Conservation (phyloP, 2,113 vertebrate genomes). For the Paramormyrops kingsleyae region DNA sequence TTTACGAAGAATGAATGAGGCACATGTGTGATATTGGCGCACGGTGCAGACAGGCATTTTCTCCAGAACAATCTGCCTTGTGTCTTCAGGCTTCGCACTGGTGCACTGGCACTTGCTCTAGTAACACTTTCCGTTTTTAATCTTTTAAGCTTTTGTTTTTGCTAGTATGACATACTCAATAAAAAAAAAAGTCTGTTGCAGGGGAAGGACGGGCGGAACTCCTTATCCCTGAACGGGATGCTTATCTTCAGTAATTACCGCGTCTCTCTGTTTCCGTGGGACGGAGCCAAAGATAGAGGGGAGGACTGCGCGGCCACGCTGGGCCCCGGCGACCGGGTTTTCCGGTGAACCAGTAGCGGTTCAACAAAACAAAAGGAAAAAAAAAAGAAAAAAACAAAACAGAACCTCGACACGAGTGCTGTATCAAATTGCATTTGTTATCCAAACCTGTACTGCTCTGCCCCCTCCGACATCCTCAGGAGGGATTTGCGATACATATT, state of each 20-base stretch:
- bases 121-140: not conserved
- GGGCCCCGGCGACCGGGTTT: not conserved
- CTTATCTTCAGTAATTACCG: not conserved
- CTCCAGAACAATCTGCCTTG: not conserved
- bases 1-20: not conserved
- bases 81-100: not conserved
- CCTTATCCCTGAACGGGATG: not conserved
- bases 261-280: not conserved
- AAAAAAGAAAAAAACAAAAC: constrained; percentile 8
- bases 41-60: not conserved
- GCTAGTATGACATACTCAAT: not conserved
- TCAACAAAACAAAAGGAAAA: constrained; percentile 59
- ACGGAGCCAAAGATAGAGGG: not conserved
- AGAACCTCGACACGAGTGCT: constrained; percentile 74
- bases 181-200: not conserved
- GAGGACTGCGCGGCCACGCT: not conserved
- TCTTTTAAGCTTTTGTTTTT: constrained; percentile 10
- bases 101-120: not conserved
- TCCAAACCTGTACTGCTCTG: constrained; percentile 58
- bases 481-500: constrained; percentile 79
- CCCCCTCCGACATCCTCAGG: constrained; percentile 66
- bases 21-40: not conserved
- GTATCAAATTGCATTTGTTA: constrained; percentile 78
- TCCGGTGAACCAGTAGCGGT: constrained; percentile 42
- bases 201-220: not conserved